phyloP scores from a whole-genome alignment of 2,797 vertebrate genomes.

The Chaenodraco wilsoni region DNA sequence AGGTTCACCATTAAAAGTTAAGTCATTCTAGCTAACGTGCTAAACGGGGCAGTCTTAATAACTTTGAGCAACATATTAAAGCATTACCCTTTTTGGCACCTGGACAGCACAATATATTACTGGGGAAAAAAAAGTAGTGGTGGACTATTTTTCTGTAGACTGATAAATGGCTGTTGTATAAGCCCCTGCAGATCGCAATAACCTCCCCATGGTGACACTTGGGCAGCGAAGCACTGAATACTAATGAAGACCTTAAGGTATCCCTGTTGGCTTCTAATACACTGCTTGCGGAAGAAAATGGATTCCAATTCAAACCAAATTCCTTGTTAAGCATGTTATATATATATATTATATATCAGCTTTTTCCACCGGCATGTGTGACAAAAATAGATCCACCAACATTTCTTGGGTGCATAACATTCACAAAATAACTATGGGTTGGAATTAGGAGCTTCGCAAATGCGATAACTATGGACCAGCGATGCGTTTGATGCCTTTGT shows the following conservation, averaged over 20 bases:
- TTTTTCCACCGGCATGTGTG: neutral
- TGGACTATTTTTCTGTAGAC: conserved; percentile 19
- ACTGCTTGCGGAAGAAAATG: conserved; percentile 27
- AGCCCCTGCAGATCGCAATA: conserved; percentile 37
- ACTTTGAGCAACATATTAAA: neutral
- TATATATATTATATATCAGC: neutral
- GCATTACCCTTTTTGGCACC: conserved; percentile 6
- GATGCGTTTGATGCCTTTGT: neutral
- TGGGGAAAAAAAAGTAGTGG: neutral
- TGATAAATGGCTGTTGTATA: conserved; percentile 36
- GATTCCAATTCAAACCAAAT: conserved; percentile 39
- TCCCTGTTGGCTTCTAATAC: conserved; percentile 39
- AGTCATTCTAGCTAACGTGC: neutral
- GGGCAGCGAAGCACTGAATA: conserved; percentile 59
- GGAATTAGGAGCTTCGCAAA: neutral
- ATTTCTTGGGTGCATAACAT: neutral
- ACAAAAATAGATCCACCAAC: conserved; percentile 15
- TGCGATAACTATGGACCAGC: neutral
- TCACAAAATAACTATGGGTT: neutral
- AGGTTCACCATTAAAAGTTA: neutral
- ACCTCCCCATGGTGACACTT: conserved; percentile 48
- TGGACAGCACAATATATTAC: neutral
- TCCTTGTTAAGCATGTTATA: conserved; percentile 20
- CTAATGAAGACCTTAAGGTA: conserved; percentile 57
- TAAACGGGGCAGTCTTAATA: neutral